Percentiles rank a stretch among this genome's conserved stretches.
Evolutionary conservation across 2,113 vertebrate species (phyloP).

Genomic region (Condylura cristata): DNA sequence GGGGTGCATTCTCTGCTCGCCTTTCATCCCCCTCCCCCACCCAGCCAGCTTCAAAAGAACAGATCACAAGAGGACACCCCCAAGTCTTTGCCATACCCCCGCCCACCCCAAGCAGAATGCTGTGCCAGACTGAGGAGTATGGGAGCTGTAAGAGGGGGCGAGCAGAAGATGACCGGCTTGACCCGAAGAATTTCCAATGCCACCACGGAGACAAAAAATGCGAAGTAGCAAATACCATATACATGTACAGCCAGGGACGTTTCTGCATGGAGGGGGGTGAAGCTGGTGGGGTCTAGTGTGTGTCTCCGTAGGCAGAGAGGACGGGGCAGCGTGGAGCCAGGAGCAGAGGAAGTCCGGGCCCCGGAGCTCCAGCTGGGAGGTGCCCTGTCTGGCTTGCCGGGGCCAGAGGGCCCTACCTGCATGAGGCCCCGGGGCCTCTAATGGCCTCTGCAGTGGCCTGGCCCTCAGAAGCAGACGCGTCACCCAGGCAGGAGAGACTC

Average conservation of each 20-base stretch:
- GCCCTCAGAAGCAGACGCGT: not conserved
- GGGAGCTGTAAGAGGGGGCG: too few species aligned
- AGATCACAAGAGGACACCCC: too few species aligned
- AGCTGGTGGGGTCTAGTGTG: not conserved
- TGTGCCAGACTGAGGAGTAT: too few species aligned
- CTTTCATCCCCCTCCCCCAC: not conserved
- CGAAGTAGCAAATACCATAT: not conserved
- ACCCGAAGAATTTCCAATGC: not conserved
- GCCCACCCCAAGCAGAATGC: not conserved
- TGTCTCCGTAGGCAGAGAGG: not conserved
- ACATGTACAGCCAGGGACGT: not conserved
- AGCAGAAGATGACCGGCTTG: not conserved
- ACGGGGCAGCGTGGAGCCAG: not conserved
- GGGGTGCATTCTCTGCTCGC: too few species aligned
- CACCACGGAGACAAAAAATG: not conserved
- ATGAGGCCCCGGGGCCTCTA: not conserved
- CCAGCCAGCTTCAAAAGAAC: not conserved
- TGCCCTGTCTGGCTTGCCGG: not conserved
- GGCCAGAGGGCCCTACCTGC: not conserved
- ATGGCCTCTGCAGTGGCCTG: not conserved
- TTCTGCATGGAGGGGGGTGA: not conserved
- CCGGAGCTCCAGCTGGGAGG: not conserved
- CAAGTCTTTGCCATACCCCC: not conserved
- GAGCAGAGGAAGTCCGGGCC: not conserved
- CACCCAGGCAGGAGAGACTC: not conserved